Evolutionary conservation across 2,797 vertebrate species (phyloP).

Genomic region (Platyrinchus mystaceus): DNA sequence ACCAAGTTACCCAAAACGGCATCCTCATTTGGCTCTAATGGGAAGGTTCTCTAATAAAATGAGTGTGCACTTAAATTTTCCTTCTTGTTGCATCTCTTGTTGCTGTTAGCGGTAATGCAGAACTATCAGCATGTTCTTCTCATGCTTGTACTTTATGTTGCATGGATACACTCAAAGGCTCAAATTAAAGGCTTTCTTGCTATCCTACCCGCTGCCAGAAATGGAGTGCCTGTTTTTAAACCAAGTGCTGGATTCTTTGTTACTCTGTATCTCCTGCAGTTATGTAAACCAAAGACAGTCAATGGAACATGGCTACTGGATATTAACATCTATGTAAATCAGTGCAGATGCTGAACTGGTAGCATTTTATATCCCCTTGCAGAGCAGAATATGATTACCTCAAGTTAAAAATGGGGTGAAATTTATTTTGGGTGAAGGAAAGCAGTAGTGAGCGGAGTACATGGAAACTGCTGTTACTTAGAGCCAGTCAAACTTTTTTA

Average conservation of each 20-base stretch:
- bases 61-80: not conserved
- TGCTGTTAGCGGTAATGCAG: not conserved
- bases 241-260: not conserved
- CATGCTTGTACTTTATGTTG: not conserved
- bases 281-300: not conserved
- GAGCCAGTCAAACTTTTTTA: not conserved
- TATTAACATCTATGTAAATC: not conserved
- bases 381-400: not conserved
- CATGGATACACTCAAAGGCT: slow-evolving; percentile 41
- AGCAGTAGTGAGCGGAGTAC: not conserved
- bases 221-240: slow-evolving; percentile 25
- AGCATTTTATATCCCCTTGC: not conserved
- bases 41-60: not conserved
- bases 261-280: not conserved
- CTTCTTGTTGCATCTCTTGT: not conserved
- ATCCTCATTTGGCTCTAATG: not conserved
- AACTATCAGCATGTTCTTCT: slow-evolving; percentile 26
- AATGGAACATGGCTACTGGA: not conserved
- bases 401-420: not conserved
- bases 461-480: not conserved
- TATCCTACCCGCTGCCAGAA: not conserved
- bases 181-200: slow-evolving; percentile 29
- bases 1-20: not conserved
- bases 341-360: not conserved
- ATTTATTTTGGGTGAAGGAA: not conserved